Conservation (phyloP, 2,888 invertebrate genomes). For the Megastigmus dorsalis region DNA sequence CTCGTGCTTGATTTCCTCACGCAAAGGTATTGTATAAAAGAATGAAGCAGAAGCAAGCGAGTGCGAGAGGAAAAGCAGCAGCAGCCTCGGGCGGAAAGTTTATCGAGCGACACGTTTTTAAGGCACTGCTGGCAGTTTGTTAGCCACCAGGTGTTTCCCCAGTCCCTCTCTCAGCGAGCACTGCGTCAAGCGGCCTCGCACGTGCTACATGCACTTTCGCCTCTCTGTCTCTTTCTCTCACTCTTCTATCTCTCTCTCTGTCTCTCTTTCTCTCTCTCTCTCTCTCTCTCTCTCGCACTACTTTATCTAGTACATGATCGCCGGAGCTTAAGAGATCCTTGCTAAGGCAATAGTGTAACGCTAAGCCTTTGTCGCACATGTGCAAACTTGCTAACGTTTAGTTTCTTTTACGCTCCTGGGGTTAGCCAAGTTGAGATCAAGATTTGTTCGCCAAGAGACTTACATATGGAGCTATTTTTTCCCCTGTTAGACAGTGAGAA, state of each 20-base stretch:
- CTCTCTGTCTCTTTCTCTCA: not conserved
- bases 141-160: constrained; percentile 56
- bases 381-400: constrained; percentile 15
- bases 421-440: not conserved
- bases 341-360: not conserved
- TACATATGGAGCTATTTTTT: too few relatives aligned
- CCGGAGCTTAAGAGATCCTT: constrained; percentile 24
- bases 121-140: constrained; percentile 55
- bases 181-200: not conserved
- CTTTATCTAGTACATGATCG: constrained; percentile 17
- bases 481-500: too few relatives aligned
- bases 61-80: constrained; percentile 46
- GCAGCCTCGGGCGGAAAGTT: constrained; percentile 49
- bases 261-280: not conserved
- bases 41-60: constrained; percentile 11
- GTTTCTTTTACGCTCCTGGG: not conserved
- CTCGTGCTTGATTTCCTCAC: not conserved
- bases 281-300: constrained; percentile 1
- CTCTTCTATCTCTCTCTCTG: not conserved
- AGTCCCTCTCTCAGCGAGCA: not conserved
- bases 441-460: not conserved
- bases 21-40: not conserved
- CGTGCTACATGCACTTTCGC: not conserved
- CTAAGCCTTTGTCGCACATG: constrained; percentile 9
- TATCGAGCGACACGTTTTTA: constrained; percentile 59